phyloP scores from a whole-genome alignment of 2,113 vertebrate species.

The Thamnophis sirtalis region DNA sequence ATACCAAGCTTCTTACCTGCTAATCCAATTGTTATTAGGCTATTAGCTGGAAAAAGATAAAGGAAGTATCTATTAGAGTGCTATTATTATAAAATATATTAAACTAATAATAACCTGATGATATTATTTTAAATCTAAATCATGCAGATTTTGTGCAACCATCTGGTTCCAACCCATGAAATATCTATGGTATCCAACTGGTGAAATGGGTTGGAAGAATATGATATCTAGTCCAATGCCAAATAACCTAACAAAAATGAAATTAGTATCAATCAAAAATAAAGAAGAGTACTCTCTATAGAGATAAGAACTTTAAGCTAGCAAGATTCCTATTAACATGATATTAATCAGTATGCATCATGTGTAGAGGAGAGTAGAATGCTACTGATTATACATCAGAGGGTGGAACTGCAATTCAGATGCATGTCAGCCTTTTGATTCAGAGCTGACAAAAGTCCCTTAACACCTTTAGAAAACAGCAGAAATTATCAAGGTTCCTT shows the following conservation, averaged over 20 bases:
- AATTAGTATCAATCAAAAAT: background rate
- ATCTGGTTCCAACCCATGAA: background rate
- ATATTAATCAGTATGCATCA: background rate
- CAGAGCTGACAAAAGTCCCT: background rate
- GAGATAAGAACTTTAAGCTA: background rate
- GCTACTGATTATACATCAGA: background rate
- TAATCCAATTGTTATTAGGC: constrained; percentile 54
- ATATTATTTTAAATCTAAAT: background rate
- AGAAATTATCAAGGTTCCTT: background rate
- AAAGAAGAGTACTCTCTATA: background rate
- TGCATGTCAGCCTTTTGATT: background rate
- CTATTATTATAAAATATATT: background rate
- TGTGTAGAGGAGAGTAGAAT: background rate
- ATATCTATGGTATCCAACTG: background rate
- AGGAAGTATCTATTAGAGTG: background rate
- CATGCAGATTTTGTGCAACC: background rate
- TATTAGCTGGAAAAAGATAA: constrained; percentile 38
- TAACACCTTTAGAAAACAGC: background rate
- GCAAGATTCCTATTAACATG: background rate
- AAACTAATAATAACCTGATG: background rate
- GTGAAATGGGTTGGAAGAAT: background rate
- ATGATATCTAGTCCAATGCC: background rate
- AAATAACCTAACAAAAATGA: background rate
- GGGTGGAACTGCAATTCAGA: background rate
- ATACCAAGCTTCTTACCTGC: constrained; percentile 51